Evolutionary conservation across 2,797 vertebrate species (phyloP), one percentile per base, ranked within the genome.

Genomic region (Lithobates sylvaticus): DNA sequence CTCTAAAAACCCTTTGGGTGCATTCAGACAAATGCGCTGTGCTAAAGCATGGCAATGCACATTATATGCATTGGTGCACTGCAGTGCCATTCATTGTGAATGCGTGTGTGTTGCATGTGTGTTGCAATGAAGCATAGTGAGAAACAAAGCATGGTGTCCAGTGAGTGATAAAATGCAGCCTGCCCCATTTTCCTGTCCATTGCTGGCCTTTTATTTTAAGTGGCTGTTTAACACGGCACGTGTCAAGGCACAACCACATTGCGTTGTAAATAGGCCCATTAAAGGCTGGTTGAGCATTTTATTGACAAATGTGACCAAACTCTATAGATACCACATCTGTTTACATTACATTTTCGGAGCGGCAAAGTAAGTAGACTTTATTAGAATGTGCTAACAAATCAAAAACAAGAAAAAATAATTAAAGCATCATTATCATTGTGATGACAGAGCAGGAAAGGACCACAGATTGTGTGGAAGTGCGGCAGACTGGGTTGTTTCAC

Each of bases 361-460:
- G 13, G 71, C 10, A 18, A 74, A 47, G 50, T 58, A n/a, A 32
- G 9, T 36, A 21, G 12, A 21, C 12, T 36, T 77, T 64, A 77
- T 77, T 64, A 77, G 18, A 77, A 77, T 77, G 58, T 64, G 75
- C 32, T 77, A 77, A 77, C 42, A 64, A 77, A 23, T 64, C 29
- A 77, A 36, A 61, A 64, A 64, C 29, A 32, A 13, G 18, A 54
- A 54, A 77, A 36, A 32, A 64, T 76, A 61, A 61, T 76, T n/a
- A 76, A 54, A 26, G 47, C 16, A 26, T 61, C 47, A 26, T 29
- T 68, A 36, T 78, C 32, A 78, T 68, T 27, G 76, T 68, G 76
- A 78, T 78, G 76, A 78, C 61, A 42, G 64, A 78, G 61, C 76
- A 78, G 36, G 26, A 65, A 68, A 78, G 36, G n/a, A n/a, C 13